Evolutionary conservation across 2,113 vertebrate species (phyloP).

Genomic region (Grallaria varia): DNA sequence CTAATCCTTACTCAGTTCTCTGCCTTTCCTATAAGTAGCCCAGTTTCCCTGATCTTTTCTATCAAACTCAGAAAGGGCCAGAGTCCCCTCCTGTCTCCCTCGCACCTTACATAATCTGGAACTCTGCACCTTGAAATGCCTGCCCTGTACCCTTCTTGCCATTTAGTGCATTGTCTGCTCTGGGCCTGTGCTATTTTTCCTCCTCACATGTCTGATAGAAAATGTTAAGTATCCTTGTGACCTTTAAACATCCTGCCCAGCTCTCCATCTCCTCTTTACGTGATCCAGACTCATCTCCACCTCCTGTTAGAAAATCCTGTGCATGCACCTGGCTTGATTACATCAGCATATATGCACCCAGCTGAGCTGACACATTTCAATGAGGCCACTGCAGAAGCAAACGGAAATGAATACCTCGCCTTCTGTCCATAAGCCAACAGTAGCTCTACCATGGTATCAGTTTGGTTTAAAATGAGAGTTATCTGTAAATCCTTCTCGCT

Average conservation of each 20-base stretch:
- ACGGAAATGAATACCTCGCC: slow-evolving; percentile 43
- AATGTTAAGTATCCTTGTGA: slow-evolving; percentile 10
- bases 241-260: slow-evolving; percentile 27
- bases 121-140: background rate
- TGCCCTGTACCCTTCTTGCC: background rate
- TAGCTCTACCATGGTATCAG: background rate
- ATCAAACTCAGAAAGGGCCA: background rate
- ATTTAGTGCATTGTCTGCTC: background rate
- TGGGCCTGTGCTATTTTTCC: background rate
- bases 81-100: background rate
- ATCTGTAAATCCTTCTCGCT: background rate
- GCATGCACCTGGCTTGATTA: slow-evolving; percentile 56
- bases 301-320: slow-evolving; percentile 40
- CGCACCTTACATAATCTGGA: background rate
- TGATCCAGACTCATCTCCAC: slow-evolving; percentile 29
- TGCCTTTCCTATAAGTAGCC: background rate
- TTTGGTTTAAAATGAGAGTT: background rate
- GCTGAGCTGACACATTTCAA: slow-evolving; percentile 50
- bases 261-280: background rate
- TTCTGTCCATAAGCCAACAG: background rate
- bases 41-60: background rate
- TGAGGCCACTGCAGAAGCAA: slow-evolving; percentile 23
- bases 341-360: slow-evolving; percentile 40
- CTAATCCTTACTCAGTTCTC: background rate
- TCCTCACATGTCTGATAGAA: background rate